Evolutionary conservation across 2,797 vertebrate genomes (phyloP).

Genomic region (Liparis tanakae): DNA sequence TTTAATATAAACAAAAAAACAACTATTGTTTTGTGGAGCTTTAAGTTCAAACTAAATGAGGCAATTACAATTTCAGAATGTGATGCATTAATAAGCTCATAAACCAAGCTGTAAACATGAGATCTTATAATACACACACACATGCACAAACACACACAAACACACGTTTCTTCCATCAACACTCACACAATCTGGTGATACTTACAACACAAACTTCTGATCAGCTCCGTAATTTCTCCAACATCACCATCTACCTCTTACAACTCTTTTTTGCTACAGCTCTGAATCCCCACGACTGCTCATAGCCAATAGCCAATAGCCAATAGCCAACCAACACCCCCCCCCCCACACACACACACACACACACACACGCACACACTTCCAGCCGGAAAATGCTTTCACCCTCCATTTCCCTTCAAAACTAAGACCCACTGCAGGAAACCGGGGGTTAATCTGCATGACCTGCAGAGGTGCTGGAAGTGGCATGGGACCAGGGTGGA

Average conservation of each 20-base stretch:
- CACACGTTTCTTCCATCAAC: background rate
- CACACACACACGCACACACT: constrained; percentile 18
- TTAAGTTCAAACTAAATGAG: background rate
- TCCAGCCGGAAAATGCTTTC: constrained; percentile 47
- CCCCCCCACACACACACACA: background rate
- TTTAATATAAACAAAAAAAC: background rate
- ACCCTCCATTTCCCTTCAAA: constrained; percentile 62
- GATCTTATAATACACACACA: background rate
- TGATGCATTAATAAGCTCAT: constrained; percentile 2
- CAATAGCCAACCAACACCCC: constrained; percentile 18
- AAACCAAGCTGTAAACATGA: background rate
- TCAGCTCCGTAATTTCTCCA: background rate
- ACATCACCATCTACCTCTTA: too few relatives aligned
- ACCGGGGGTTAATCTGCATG: constrained; percentile 65
- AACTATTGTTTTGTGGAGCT: background rate
- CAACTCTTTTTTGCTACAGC: background rate
- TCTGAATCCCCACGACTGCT: constrained; percentile 19
- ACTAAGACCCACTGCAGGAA: constrained; percentile 53
- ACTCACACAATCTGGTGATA: background rate
- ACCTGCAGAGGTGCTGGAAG: constrained; percentile 52
- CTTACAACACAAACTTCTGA: constrained; percentile 4
- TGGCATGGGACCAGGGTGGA: constrained; percentile 13
- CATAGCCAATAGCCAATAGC: background rate
- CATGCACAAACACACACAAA: too few relatives aligned
- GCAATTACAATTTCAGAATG: background rate